These are phyloP conservation scores for Dunckerocampus dactyliophorus DNA, from an alignment of 2,113 vertebrate species.

Conservation along the genomic window DNA sequence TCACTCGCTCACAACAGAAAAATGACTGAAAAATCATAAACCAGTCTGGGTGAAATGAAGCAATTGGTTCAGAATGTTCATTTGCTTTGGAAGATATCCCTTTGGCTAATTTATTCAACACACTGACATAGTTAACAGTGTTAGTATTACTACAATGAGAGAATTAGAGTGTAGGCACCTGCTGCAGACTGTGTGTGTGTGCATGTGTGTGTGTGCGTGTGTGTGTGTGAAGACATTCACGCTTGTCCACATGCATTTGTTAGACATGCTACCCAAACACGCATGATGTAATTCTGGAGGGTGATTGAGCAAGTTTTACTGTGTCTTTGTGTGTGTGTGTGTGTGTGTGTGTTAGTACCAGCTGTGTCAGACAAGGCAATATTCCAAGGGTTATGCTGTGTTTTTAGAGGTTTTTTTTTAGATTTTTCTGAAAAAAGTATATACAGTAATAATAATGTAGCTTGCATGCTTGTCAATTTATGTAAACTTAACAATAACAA, in stretches of 20 bases:
- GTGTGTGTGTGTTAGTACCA: no score
- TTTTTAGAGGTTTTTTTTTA: no score
- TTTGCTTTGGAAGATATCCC: background rate
- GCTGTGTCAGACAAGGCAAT: background rate
- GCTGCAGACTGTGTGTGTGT: constrained; percentile 6
- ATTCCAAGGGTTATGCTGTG: background rate
- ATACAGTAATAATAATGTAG: no score
- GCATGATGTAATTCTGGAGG: constrained; percentile 35
- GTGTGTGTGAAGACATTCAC: background rate
- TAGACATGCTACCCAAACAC: constrained; percentile 23
- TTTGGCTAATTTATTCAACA: background rate
- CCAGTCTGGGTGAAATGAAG: background rate
- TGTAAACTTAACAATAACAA: no score
- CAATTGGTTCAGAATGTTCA: background rate
- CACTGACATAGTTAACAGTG: constrained; percentile 1
- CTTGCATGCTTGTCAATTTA: no score
- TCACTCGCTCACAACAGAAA: background rate
- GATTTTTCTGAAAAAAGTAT: no score
- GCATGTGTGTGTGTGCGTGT: no score
- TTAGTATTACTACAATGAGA: constrained; percentile 25
- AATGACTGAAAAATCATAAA: background rate
- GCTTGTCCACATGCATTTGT: constrained; percentile 29
- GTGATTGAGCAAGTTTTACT: constrained; percentile 19
- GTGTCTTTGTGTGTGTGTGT: background rate
- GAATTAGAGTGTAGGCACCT: constrained; percentile 17